Base-by-base conservation (phyloP, 1,140 invertebrate genomes). In the Amyelois transitella region DNA sequence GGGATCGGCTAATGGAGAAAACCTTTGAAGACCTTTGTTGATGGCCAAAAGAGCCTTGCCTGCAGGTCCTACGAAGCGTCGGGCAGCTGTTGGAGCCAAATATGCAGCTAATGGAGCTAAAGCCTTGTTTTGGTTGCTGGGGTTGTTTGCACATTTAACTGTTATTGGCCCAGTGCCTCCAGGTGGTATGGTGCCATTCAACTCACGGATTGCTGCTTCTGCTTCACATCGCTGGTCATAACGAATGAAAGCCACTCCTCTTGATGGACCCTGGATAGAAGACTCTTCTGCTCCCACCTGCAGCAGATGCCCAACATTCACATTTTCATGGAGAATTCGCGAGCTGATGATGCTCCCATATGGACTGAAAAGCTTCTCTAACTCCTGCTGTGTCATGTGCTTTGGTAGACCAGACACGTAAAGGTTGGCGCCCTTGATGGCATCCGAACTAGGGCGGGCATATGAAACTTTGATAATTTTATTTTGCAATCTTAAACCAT, bases 381-480 rank as follows among this genome's bases (percentile, higher is more conserved):
- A 90, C 78, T 96, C 95, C 82, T 93, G 92, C 88, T 96, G 94
- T 64, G 94, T 94, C 92, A 96, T 92, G 81, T 94, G 92, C 86
- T 96, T 96, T 50, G 95, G 95, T 67, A 96, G 90, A 65, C 95
- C 95, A 79, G 94, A 95, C 69, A 96, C 95, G 89, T 96, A 96
- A 55, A 97, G 90, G 89, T 97, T 97, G 75, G 95, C 95, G 78
- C 95, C 95, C 90, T 96, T 96, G 78, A 96, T 96, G 60, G 93
- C 93, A 89, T 96, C 95, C 82, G 94, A 94, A 88, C 94, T 95
- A 62, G 95, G 95, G 85, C 95, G 91, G 74, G 95, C 95, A 87
- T 94, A 95, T 69, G 95, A 96, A 64, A 97, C 95, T 93, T 97
- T 97, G 70, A 97, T 96, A 55, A 94, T 95, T 90, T 97, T 97